These are phyloP conservation scores for Pseudopodoces humilis DNA, from an alignment of 2,113 vertebrate species.

Conservation along the genomic window DNA sequence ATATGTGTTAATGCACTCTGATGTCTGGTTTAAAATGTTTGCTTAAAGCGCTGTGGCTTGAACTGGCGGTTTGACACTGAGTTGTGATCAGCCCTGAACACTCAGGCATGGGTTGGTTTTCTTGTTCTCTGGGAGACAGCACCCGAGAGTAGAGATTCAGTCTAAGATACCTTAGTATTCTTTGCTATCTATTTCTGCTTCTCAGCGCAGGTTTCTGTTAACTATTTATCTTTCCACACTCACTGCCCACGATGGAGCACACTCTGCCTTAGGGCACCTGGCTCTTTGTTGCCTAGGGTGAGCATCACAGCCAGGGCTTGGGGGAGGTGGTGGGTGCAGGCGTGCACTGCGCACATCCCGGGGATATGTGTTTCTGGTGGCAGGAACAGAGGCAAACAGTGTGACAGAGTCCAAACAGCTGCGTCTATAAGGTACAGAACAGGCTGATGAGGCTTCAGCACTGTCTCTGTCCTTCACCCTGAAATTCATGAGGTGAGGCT, in stretches of 20 bases:
- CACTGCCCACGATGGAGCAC: fast-evolving
- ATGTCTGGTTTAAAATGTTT: background rate
- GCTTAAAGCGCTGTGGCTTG: background rate
- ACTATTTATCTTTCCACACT: background rate
- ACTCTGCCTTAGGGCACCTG: background rate
- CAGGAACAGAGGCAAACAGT: background rate
- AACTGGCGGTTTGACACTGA: background rate
- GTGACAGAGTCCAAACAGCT: background rate
- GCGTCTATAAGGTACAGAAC: background rate
- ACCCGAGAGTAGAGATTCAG: background rate
- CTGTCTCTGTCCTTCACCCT: background rate
- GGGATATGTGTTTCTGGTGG: background rate
- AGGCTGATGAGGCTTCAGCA: background rate
- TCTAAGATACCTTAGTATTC: background rate
- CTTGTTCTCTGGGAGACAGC: background rate
- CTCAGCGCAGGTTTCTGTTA: background rate
- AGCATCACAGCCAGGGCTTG: background rate
- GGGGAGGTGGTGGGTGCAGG: background rate
- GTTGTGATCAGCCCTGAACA: background rate
- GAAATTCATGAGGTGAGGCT: background rate
- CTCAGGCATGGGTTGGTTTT: background rate
- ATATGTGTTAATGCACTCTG: background rate
- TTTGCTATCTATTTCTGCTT: background rate
- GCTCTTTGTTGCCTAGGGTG: background rate
- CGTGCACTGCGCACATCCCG: fast-evolving